Conservation (phyloP, 2,888 invertebrate genomes). For the Scelioninae gen. 1 region DNA sequence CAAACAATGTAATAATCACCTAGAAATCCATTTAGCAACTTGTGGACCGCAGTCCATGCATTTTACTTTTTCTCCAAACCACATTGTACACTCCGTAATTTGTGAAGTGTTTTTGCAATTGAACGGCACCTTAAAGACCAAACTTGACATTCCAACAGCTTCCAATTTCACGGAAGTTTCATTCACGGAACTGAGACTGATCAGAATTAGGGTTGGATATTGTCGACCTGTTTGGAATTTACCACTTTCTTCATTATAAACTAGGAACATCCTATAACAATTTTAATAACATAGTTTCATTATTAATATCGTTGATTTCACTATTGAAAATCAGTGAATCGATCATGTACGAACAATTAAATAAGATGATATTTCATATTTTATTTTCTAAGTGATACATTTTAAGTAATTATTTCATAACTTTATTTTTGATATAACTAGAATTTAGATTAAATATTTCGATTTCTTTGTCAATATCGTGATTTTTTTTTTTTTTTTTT, state of each 20-base stretch:
- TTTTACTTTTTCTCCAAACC: conserved; percentile 82
- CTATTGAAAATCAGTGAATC: no score
- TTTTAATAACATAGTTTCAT: background rate
- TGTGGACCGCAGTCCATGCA: conserved; percentile 88
- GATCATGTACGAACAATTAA: no score
- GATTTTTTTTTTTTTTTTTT: no score
- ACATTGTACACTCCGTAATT: conserved; percentile 77
- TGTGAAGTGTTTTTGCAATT: conserved; percentile 41
- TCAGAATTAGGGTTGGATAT: conserved; percentile 84
- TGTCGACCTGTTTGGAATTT: conserved; percentile 84
- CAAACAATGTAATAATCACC: conserved; percentile 72
- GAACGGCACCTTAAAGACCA: conserved; percentile 84
- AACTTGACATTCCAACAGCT: conserved; percentile 84
- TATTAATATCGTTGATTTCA: background rate
- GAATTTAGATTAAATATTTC: no score
- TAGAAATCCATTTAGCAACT: conserved; percentile 87
- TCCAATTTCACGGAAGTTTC: conserved; percentile 83
- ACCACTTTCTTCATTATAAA: conserved; percentile 83
- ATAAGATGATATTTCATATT: no score
- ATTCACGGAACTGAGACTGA: conserved; percentile 83
- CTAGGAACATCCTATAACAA: conserved; percentile 82
- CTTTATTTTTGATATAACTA: no score
- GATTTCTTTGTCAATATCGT: no score
- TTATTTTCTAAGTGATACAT: no score
- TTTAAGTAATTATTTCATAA: no score